Evolutionary conservation across 2,113 vertebrate genomes (phyloP).

Genomic region (Synodontis membranacea): DNA sequence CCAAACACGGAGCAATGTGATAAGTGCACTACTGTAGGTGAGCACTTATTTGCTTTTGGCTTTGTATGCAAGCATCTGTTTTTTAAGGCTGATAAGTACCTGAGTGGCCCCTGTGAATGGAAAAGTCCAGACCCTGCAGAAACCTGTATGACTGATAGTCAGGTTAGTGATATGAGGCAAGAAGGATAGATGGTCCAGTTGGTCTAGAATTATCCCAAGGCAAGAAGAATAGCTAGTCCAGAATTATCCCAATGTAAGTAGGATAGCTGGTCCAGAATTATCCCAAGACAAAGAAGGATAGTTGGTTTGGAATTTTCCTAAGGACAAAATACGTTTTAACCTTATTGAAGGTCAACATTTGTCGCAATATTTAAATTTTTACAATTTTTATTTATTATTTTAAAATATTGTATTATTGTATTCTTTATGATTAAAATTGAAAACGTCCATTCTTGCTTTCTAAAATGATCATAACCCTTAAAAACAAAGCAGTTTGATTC

Average conservation of each 20-base stretch:
- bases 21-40: neutral
- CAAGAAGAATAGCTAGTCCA: neutral
- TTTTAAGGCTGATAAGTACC: neutral
- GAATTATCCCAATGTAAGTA: neutral
- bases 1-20: neutral
- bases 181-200: too few relatives aligned
- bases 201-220: neutral
- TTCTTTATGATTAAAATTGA: neutral
- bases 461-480: neutral
- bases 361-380: neutral
- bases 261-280: neutral
- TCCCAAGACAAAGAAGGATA: neutral
- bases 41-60: neutral
- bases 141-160: neutral
- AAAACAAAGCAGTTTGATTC: neutral
- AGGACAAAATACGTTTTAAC: neutral
- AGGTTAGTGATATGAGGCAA: neutral
- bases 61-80: neutral
- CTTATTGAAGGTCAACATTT: neutral
- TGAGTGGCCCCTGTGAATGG: neutral
- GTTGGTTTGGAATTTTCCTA: neutral
- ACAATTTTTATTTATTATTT: too few relatives aligned
- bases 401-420: too few relatives aligned
- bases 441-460: neutral
- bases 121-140: neutral